These are phyloP conservation scores for Ascidia mentula DNA, from an alignment of 23 tunicate genomes.

Conservation along the genomic window DNA sequence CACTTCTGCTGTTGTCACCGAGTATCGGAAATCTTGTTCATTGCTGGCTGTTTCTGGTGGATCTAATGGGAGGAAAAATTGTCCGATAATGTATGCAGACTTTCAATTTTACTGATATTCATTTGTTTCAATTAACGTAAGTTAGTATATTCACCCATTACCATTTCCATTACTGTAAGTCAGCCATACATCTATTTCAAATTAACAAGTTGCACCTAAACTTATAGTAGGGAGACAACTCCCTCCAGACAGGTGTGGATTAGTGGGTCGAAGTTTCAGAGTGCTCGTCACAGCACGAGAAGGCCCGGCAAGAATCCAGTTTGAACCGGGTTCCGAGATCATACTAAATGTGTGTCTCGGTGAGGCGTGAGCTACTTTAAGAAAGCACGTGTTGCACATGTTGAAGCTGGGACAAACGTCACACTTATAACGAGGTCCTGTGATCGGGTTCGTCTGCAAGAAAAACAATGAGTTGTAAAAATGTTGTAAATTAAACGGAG, in stretches of 20 bases:
- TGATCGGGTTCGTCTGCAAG: slow-evolving; percentile 31
- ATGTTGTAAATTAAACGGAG: too few species aligned
- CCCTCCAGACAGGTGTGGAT: not conserved
- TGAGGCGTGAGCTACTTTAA: slow-evolving; percentile 46
- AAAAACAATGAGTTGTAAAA: too few species aligned
- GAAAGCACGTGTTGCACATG: slow-evolving; percentile 65
- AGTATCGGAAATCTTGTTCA: slow-evolving; percentile 5
- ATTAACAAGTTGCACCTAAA: not conserved
- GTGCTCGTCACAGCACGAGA: not conserved
- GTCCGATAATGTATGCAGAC: not conserved
- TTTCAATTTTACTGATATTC: too few species aligned
- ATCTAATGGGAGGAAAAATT: not conserved
- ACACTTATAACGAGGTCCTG: slow-evolving; percentile 66
- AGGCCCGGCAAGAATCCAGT: slow-evolving; percentile 15
- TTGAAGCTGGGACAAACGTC: slow-evolving; percentile 57
- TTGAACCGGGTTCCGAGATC: slow-evolving; percentile 37
- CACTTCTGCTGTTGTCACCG: slow-evolving; percentile 29
- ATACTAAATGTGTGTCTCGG: slow-evolving; percentile 62
- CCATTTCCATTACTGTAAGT: too few species aligned
- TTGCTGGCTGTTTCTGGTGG: not conserved
- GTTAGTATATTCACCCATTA: too few species aligned
- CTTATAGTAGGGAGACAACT: not conserved
- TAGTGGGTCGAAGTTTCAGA: not conserved
- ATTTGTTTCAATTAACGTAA: too few species aligned
- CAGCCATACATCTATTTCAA: not conserved